Percentiles rank a stretch among this genome's conserved stretches.
Evolutionary conservation across 2,797 vertebrate genomes (phyloP).

Genomic region (Brachymystax lenok): DNA sequence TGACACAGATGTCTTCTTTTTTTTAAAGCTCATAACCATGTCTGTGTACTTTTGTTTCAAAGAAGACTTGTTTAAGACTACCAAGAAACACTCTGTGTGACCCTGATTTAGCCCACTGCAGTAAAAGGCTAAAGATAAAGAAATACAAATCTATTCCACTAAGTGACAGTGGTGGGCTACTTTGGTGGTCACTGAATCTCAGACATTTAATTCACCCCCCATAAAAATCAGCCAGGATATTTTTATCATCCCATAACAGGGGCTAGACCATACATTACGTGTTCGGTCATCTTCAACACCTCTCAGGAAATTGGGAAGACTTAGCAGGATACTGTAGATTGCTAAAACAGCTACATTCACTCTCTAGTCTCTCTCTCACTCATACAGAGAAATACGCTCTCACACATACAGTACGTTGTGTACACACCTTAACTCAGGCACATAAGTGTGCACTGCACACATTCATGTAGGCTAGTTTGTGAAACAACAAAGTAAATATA

Average conservation of each 20-base stretch:
- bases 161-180: conserved; percentile 66
- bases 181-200: conserved; percentile 70
- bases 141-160: conserved; percentile 55
- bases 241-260: conserved; percentile 75
- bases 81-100: no score
- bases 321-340: conserved; percentile 49
- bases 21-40: no score
- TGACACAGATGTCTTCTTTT: no score
- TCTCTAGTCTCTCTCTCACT: conserved; percentile 47
- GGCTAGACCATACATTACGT: conserved; percentile 69
- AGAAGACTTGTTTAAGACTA: no score
- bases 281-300: conserved; percentile 75
- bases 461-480: not conserved
- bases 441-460: not conserved
- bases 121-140: no score
- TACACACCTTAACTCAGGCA: conserved; percentile 2
- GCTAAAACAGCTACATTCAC: conserved; percentile 66
- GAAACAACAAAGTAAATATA: not conserved
- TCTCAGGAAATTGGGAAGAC: conserved; percentile 78
- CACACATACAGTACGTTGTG: not conserved
- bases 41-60: no score
- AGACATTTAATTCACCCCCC: conserved; percentile 58
- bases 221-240: conserved; percentile 73
- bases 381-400: conserved; percentile 14
- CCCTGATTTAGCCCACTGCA: no score